Conservation (phyloP, 2,113 vertebrate genomes). For the Ranitomeya imitator region DNA sequence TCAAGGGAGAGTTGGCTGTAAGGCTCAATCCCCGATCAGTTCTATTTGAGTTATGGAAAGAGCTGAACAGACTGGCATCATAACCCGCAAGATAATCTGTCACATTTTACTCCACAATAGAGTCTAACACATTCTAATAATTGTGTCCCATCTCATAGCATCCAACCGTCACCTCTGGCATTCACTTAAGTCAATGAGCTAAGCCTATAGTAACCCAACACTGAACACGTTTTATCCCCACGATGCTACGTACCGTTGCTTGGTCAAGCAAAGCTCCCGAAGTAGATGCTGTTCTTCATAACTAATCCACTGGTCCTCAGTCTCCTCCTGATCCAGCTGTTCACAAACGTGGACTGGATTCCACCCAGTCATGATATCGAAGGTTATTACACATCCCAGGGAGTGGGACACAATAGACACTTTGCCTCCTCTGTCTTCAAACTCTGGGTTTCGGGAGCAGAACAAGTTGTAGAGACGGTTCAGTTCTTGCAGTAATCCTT, state of each 20-base stretch:
- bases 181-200: background rate
- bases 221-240: background rate
- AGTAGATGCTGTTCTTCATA: conserved; percentile 85
- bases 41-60: too few relatives aligned
- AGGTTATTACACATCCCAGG: conserved; percentile 95
- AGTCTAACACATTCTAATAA: too few relatives aligned
- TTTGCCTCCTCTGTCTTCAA: conserved; percentile 90
- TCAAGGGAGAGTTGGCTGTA: too few relatives aligned
- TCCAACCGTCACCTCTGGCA: background rate
- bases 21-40: too few relatives aligned
- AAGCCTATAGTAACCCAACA: background rate
- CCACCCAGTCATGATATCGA: conserved; percentile 98
- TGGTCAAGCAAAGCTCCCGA: conserved; percentile 84
- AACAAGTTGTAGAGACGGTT: conserved; percentile 93
- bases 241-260: conserved; percentile 75
- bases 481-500: conserved; percentile 92
- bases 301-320: conserved; percentile 81
- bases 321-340: conserved; percentile 84
- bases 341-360: conserved; percentile 90
- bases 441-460: conserved; percentile 95
- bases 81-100: too few relatives aligned
- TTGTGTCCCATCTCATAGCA: too few relatives aligned
- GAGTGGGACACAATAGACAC: conserved; percentile 97
- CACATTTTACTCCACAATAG: too few relatives aligned
- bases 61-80: too few relatives aligned